These are phyloP conservation scores for Drosophila robusta DNA, from an alignment of 2,888 invertebrate genomes.

Conservation along the genomic window DNA sequence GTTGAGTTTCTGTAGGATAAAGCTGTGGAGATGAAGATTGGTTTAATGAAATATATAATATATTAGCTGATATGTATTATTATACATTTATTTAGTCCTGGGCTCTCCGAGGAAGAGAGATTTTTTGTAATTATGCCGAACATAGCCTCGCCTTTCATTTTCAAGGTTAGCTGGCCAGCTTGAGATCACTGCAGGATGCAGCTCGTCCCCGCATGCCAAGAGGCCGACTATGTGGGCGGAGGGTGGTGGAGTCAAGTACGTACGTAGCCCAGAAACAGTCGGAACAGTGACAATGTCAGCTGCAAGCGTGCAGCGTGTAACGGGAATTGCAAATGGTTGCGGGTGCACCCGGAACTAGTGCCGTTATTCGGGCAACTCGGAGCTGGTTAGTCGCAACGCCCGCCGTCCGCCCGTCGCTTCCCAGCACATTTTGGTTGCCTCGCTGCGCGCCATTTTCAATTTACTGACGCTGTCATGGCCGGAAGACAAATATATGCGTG, in stretches of 20 bases:
- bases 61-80: too few relatives aligned
- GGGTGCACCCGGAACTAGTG: constrained; percentile 18
- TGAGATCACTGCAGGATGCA: not conserved
- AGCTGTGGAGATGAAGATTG: too few relatives aligned
- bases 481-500: constrained; percentile 68
- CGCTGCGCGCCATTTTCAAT: constrained; percentile 69
- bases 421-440: constrained; percentile 46
- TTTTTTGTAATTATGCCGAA: too few relatives aligned
- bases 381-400: constrained; percentile 11
- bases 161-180: not conserved
- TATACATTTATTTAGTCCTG: too few relatives aligned
- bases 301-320: constrained; percentile 49
- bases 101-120: too few relatives aligned
- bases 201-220: not conserved
- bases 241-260: not conserved
- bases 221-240: not conserved
- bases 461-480: constrained; percentile 75
- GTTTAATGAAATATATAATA: too few relatives aligned
- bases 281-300: constrained; percentile 22
- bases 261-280: not conserved
- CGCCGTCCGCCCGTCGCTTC: too few relatives aligned
- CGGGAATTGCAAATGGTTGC: constrained; percentile 59
- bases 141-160: not conserved
- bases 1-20: too few relatives aligned
- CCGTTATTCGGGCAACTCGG: constrained; percentile 21